Evolutionary conservation across 1,140 invertebrate genomes (phyloP), one percentile per base, ranked within the genome.

Genomic region (Drosophila auraria): DNA sequence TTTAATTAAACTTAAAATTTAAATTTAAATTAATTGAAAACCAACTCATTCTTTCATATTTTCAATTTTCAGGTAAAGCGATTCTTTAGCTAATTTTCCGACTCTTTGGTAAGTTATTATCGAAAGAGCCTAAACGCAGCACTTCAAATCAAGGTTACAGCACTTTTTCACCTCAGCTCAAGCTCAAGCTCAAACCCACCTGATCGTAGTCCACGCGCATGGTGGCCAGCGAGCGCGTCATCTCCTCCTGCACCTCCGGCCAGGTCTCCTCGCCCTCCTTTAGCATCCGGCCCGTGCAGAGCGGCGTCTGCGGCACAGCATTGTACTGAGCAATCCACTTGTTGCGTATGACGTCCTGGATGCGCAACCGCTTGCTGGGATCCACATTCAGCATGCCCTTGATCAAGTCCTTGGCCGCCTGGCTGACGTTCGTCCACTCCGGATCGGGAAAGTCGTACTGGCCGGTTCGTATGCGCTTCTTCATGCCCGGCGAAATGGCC

Each of bases 401-500:
- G 72, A 99, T 99, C 44, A 99, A 94, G 93, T 98, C 97, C 94
- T 99, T 99, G 0, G 99, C 98, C 93, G 98, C 97, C 65, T 96
- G 94, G 47, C 98, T 99, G 0, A 99, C 98, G 90, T 97, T 96
- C 62, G 96, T 95, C 99, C 99, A 99, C 93, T 99, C 99, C 0
- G 98, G 97, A 80, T 97, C 96, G 0, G 98, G 98, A 93, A 99
- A 99, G 84, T 98, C 98, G 93, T 99, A 99, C 92, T 99, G 98
- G 6, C 99, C 99, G 53, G 97, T 96, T 69, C 98, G 95, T 86
- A 99, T 99, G 60, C 98, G 95, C 93, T 97, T 98, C 93, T 99
- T 99, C 99, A 99, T 99, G n/a, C 99, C 99, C 0, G 99, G 98
- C 33, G 98, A 99, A 83, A 99, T 99, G 8, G 99, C 98, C 36